These are phyloP conservation scores for Drosophila novamexicana DNA, from an alignment of 1,140 invertebrate genomes.

Conservation along the genomic window DNA sequence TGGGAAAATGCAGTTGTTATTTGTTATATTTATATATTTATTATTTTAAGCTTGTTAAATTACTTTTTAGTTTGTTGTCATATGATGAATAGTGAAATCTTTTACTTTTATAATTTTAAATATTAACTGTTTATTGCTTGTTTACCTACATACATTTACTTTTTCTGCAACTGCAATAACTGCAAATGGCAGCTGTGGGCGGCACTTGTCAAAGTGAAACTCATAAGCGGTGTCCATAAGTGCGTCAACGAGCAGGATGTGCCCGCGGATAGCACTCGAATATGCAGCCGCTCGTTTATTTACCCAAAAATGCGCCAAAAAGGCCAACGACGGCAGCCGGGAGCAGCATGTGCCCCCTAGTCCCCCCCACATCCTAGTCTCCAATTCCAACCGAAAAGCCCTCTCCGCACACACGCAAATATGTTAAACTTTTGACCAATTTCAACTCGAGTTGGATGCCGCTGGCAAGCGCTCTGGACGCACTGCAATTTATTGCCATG, in stretches of 20 bases:
- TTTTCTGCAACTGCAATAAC: neutral
- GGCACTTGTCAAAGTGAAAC: constrained; percentile 25
- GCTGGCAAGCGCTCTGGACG: constrained; percentile 32
- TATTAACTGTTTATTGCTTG: constrained; percentile 37
- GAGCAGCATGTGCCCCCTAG: constrained; percentile 3
- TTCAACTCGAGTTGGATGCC: constrained; percentile 74
- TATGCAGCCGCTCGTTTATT: constrained; percentile 59
- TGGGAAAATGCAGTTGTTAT: constrained; percentile 41
- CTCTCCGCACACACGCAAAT: constrained; percentile 71
- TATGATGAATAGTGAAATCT: constrained; percentile 49
- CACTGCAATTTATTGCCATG: constrained; percentile 79
- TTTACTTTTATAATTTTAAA: constrained; percentile 48
- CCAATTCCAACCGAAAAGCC: constrained; percentile 20
- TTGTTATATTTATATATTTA: constrained; percentile 48
- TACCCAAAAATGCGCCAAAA: constrained; percentile 71
- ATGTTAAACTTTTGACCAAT: constrained; percentile 83
- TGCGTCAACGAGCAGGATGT: constrained; percentile 14
- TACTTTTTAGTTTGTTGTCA: constrained; percentile 59
- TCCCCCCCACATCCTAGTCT: neutral
- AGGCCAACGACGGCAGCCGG: constrained; percentile 39
- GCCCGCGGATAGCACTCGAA: constrained; percentile 41
- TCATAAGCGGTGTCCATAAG: constrained; percentile 13
- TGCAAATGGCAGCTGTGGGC: neutral
- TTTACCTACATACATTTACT: constrained; percentile 9
- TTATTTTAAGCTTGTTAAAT: constrained; percentile 46